Conservation (phyloP, 2,888 invertebrate species). For the Callinectes sapidus region DNA sequence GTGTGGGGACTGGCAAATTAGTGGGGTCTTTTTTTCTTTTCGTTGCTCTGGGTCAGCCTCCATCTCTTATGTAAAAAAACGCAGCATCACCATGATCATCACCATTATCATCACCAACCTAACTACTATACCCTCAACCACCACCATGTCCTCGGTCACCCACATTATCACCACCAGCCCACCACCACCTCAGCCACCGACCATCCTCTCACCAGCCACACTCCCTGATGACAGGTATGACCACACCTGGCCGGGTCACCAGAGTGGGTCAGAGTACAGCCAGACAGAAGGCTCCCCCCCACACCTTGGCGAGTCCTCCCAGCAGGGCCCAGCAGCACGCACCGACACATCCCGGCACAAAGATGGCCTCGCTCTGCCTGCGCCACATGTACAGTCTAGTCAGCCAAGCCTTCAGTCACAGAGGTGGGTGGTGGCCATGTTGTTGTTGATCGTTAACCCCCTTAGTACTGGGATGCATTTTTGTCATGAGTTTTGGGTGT, state of each 20-base stretch:
- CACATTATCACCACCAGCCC: neutral
- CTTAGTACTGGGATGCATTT: no score
- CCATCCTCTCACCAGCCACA: neutral
- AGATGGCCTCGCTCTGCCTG: neutral
- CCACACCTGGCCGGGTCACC: slow-evolving; percentile 50
- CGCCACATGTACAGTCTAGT: slow-evolving; percentile 57
- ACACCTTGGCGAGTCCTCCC: neutral
- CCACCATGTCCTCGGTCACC: no score
- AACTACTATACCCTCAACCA: no score
- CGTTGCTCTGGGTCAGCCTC: no score
- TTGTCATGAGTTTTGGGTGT: no score
- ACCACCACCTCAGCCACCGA: neutral
- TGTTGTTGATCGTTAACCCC: neutral
- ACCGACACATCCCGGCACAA: slow-evolving; percentile 34
- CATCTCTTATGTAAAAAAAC: no score
- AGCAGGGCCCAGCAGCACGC: neutral
- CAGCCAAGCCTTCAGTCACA: slow-evolving; percentile 42
- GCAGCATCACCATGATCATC: no score
- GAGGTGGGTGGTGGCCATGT: neutral
- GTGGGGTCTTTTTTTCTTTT: no score
- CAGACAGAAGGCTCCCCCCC: slow-evolving; percentile 27
- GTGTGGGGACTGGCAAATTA: no score
- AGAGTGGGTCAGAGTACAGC: slow-evolving; percentile 24
- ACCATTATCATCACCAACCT: no score
- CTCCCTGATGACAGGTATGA: slow-evolving; percentile 47